Conservation (phyloP, 2,888 invertebrate genomes). For the Polyommatus iphigenia region DNA sequence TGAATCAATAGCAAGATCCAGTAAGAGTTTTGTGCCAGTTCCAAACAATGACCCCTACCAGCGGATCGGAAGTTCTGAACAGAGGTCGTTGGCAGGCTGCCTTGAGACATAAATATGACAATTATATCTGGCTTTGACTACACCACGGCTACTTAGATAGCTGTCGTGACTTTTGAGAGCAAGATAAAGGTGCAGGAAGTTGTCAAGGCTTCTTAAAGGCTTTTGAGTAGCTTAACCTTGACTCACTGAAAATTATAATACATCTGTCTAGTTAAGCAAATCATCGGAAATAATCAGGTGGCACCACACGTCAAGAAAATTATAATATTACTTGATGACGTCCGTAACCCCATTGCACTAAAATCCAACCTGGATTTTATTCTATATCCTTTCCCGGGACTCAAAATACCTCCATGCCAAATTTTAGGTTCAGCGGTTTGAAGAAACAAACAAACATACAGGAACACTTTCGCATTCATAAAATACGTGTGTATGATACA, state of each 20-base stretch:
- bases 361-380: too few species aligned
- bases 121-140: background rate
- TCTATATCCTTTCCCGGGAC: too few species aligned
- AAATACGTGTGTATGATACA: too few species aligned
- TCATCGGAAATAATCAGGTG: too few species aligned
- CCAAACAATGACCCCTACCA: slow-evolving; percentile 39
- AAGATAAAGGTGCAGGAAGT: background rate
- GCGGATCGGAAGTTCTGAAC: slow-evolving; percentile 18
- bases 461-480: too few species aligned
- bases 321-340: too few species aligned
- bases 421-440: too few species aligned
- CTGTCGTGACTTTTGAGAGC: background rate
- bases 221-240: background rate
- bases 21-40: slow-evolving; percentile 41
- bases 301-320: too few species aligned
- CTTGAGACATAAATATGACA: background rate
- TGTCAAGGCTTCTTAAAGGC: background rate
- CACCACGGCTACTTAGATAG: background rate
- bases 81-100: background rate
- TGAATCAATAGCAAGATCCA: slow-evolving; percentile 20
- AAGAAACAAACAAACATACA: too few species aligned
- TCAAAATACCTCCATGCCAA: too few species aligned
- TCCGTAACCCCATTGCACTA: too few species aligned
- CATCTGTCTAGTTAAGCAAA: too few species aligned
- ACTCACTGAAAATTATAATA: background rate